Evolutionary conservation across 1,140 invertebrate species (phyloP).

Genomic region (Branchinecta lynchi): DNA sequence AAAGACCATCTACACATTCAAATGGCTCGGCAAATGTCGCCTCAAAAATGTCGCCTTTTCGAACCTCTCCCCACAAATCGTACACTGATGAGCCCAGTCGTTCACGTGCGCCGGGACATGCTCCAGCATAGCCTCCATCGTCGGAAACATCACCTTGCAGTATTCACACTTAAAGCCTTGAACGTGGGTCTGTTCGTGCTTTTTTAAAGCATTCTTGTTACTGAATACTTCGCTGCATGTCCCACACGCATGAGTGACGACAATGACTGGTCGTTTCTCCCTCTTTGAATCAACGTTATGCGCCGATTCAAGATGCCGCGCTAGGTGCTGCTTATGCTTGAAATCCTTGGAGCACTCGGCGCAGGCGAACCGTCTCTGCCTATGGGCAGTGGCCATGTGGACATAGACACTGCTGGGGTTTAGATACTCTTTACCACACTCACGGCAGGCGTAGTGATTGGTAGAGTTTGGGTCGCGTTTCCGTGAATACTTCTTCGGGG

Average conservation of each 20-base stretch:
- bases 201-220: not conserved
- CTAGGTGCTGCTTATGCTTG: not conserved
- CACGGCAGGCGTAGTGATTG: not conserved
- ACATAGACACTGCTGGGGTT: not conserved
- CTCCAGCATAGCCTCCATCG: not conserved
- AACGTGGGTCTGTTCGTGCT: not conserved
- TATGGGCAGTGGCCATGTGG: not conserved
- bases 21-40: not conserved
- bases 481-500: too few species aligned
- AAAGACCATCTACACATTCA: not conserved
- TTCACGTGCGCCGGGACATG: not conserved
- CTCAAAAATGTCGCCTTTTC: not conserved
- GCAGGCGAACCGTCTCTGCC: not conserved
- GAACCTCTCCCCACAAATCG: conserved; percentile 2
- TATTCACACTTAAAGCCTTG: conserved; percentile 1
- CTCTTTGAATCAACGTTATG: not conserved
- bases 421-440: not conserved
- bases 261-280: not conserved
- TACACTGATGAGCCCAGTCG: conserved; percentile 7
- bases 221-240: not conserved
- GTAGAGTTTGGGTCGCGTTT: too few species aligned
- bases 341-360: not conserved
- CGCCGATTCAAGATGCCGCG: not conserved
- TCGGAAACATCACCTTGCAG: not conserved
- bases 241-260: not conserved